Conservation (phyloP, 2,113 vertebrate genomes). For the Corythornis vintsioides region DNA sequence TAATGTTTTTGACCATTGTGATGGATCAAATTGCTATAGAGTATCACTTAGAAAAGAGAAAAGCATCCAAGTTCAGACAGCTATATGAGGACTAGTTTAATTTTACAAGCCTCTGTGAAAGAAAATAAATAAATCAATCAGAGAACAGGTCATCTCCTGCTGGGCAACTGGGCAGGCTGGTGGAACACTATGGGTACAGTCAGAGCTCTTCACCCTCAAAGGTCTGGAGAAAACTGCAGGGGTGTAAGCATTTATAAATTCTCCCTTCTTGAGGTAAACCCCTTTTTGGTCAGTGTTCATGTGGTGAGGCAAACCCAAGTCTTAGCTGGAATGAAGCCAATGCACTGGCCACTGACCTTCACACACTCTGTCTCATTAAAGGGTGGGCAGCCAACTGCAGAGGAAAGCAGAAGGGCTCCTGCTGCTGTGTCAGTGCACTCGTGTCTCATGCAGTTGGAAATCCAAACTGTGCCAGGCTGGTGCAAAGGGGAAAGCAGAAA, state of each 20-base stretch:
- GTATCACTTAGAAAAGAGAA: neutral
- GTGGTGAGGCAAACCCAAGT: neutral
- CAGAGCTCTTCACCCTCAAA: neutral
- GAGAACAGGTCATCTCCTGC: neutral
- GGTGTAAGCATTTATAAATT: neutral
- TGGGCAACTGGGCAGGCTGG: neutral
- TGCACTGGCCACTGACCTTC: conserved; percentile 82
- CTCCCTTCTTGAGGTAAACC: neutral
- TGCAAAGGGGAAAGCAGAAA: conserved; percentile 5
- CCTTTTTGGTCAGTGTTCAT: neutral
- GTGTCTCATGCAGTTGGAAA: conserved; percentile 86
- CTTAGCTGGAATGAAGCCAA: neutral
- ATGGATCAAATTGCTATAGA: neutral
- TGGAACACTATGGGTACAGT: neutral
- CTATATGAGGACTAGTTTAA: neutral
- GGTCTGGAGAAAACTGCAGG: neutral
- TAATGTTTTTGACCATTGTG: neutral
- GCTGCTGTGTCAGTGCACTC: conserved; percentile 85
- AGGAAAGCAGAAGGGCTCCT: conserved; percentile 88
- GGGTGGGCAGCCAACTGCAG: conserved; percentile 91
- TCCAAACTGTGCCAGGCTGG: conserved; percentile 87
- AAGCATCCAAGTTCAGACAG: neutral
- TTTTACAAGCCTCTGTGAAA: neutral
- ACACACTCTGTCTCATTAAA: conserved; percentile 95
- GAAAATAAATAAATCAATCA: neutral